phyloP scores from a whole-genome alignment of 1,140 invertebrate species.

The Drosophila ambigua region DNA sequence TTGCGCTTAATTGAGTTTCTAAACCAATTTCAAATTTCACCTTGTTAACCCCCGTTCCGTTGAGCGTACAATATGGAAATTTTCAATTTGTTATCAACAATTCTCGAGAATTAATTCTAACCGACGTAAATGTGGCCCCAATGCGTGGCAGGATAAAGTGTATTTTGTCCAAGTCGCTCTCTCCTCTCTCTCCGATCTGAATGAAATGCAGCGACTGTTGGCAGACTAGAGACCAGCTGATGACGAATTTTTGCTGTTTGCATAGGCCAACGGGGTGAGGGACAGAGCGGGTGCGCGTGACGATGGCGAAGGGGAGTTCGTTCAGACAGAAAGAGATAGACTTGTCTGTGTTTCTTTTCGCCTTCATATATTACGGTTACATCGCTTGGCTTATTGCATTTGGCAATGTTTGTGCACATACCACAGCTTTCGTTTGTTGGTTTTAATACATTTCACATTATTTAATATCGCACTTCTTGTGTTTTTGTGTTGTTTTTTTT shows the following conservation, averaged over 20 bases:
- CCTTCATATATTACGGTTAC: neutral
- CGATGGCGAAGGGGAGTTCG: conserved; percentile 6
- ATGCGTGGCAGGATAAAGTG: conserved; percentile 26
- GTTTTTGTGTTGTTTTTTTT: conserved; percentile 36
- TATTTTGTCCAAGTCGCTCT: conserved; percentile 2
- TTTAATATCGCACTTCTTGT: conserved; percentile 44
- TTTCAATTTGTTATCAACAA: conserved; percentile 1
- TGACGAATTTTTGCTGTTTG: conserved; percentile 73
- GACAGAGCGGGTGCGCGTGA: conserved; percentile 23
- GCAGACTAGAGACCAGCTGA: conserved; percentile 63
- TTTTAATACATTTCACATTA: conserved; percentile 40
- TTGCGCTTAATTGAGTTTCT: conserved; percentile 43
- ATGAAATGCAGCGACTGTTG: conserved; percentile 53
- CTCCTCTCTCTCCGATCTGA: conserved; percentile 34
- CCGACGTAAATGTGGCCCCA: conserved; percentile 1
- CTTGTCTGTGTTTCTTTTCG: conserved; percentile 49
- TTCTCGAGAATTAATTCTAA: conserved; percentile 1
- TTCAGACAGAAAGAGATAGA: conserved; percentile 23
- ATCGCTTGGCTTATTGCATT: neutral
- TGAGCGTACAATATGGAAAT: conserved; percentile 19
- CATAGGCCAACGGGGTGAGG: neutral
- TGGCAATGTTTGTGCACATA: conserved; percentile 7
- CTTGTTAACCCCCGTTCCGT: conserved; percentile 51
- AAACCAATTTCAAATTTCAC: conserved; percentile 54
- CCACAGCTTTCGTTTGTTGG: conserved; percentile 20